Conservation (phyloP, 2,113 vertebrate genomes). For the Hemibagrus wyckioides region DNA sequence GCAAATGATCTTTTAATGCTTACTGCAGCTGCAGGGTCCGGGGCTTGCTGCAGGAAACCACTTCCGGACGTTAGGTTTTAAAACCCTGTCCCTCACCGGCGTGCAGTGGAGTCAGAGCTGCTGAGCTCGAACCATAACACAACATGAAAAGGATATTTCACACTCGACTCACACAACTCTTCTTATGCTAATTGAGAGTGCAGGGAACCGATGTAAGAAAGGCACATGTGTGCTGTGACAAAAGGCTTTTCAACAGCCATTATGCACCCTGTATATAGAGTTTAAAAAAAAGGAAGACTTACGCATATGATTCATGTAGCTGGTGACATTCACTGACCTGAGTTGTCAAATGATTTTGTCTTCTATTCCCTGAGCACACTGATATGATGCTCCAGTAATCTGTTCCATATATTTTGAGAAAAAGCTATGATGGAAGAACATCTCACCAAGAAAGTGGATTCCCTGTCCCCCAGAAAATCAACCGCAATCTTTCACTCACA, state of each 20-base stretch:
- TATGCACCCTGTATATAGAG: conserved; percentile 21
- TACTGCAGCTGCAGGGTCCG: conserved; percentile 7
- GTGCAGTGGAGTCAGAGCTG: conserved; percentile 26
- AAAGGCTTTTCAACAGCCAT: conserved; percentile 29
- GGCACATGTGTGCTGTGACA: conserved; percentile 37
- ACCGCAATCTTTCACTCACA: not conserved
- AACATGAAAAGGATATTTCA: conserved; percentile 56
- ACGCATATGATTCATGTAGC: conserved; percentile 40
- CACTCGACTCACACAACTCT: conserved; percentile 38
- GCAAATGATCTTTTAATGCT: conserved; percentile 37
- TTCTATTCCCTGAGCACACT: not conserved
- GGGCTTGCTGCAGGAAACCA: conserved; percentile 33
- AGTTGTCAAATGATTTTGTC: not conserved
- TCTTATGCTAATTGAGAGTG: conserved; percentile 43
- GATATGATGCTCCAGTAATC: not conserved
- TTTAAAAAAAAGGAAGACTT: not conserved
- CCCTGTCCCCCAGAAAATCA: not conserved
- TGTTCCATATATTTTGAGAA: not conserved
- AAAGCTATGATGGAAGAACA: not conserved
- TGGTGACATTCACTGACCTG: conserved; percentile 27
- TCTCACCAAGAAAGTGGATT: not conserved
- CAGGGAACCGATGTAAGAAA: conserved; percentile 30
- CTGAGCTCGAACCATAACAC: conserved; percentile 25
- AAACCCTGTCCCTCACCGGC: not conserved
- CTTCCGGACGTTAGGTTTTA: conserved; percentile 26